Conservation (phyloP, 1,140 invertebrate species). For the Drosophila kikkawai region DNA sequence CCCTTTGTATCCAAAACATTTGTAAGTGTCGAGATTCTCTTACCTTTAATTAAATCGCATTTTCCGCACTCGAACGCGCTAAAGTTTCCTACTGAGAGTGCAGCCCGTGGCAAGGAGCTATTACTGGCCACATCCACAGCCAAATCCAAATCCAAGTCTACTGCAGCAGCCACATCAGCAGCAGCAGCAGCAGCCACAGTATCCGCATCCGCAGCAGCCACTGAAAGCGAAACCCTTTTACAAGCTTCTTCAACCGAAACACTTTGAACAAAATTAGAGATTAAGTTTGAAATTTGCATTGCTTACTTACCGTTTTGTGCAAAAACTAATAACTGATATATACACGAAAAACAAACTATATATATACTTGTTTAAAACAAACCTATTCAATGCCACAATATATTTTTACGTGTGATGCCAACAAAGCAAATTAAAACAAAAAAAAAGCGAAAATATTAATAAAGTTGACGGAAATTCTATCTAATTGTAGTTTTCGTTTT, state of each 20-base stretch:
- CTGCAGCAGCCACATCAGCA: constrained; percentile 25
- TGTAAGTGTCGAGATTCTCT: constrained; percentile 32
- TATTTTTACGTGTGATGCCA: constrained; percentile 72
- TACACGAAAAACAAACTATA: constrained; percentile 30
- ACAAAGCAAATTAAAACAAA: constrained; percentile 18
- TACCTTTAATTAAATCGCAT: constrained; percentile 37
- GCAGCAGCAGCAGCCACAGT: constrained; percentile 18
- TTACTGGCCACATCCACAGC: constrained; percentile 52
- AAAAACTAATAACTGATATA: constrained; percentile 46
- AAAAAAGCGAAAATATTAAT: constrained; percentile 63
- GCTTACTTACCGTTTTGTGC: constrained; percentile 59
- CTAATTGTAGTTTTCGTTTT: constrained; percentile 63
- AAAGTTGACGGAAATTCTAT: constrained; percentile 67
- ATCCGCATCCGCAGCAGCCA: constrained; percentile 34
- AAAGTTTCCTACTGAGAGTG: constrained; percentile 56
- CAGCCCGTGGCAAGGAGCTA: constrained; percentile 55
- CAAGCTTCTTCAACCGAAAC: constrained; percentile 57
- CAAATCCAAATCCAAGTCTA: constrained; percentile 2
- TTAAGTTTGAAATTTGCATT: constrained; percentile 66
- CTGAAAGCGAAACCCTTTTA: constrained; percentile 35
- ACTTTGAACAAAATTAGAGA: constrained; percentile 61
- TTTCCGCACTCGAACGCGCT: constrained; percentile 32
- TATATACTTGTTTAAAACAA: constrained; percentile 63
- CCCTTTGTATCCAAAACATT: constrained; percentile 27
- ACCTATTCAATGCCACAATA: constrained; percentile 54